Conservation (phyloP, 2,113 vertebrate species). For the Clarias magur region DNA sequence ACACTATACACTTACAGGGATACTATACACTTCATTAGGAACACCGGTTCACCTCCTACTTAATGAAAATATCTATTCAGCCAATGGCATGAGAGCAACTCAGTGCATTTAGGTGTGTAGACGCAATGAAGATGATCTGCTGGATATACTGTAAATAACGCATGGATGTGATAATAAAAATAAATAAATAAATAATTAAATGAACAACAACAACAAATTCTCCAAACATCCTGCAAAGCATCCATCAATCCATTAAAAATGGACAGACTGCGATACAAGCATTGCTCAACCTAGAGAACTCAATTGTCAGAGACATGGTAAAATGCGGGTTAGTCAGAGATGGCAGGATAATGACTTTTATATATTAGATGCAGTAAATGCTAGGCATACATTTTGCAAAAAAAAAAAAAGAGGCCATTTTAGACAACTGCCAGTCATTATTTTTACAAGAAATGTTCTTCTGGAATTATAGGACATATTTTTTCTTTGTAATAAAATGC, state of each 20-base stretch:
- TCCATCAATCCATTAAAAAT: neutral
- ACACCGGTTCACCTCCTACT: too few species aligned
- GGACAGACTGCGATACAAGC: neutral
- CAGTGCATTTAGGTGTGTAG: too few species aligned
- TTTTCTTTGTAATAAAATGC: too few species aligned
- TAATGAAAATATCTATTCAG: too few species aligned
- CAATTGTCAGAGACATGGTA: neutral
- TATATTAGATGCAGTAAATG: neutral
- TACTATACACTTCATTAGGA: too few species aligned
- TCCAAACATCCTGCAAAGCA: neutral
- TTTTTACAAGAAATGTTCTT: neutral
- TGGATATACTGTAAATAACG: too few species aligned
- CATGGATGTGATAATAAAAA: too few species aligned
- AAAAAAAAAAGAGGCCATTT: neutral
- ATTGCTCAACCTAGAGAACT: neutral
- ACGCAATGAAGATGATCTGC: too few species aligned
- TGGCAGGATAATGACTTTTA: neutral
- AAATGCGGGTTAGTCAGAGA: neutral
- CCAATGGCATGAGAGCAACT: too few species aligned
- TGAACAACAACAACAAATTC: too few species aligned
- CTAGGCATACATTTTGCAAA: neutral
- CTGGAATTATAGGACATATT: neutral
- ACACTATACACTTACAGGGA: too few species aligned
- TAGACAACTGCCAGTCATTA: neutral
- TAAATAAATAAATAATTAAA: too few species aligned